Conservation (phyloP, 1,140 invertebrate genomes). For the Drosophila tropicalis region DNA sequence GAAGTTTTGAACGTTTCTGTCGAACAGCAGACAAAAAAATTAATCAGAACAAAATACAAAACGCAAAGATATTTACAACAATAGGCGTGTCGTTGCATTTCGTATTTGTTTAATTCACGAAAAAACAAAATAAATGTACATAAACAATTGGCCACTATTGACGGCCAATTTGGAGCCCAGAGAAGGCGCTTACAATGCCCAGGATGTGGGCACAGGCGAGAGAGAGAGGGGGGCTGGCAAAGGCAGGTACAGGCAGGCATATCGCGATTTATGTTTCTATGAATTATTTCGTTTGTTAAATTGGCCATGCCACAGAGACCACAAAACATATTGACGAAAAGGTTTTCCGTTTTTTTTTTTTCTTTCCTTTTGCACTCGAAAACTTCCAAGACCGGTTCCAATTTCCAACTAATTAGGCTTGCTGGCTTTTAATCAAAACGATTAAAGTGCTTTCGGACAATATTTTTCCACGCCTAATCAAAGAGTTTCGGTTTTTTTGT, state of each 20-base stretch:
- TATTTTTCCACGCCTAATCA: slow-evolving; percentile 82
- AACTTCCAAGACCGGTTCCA: slow-evolving; percentile 45
- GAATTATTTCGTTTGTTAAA: slow-evolving; percentile 72
- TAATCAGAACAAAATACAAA: slow-evolving; percentile 79
- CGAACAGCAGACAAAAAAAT: slow-evolving; percentile 59
- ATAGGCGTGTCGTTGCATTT: slow-evolving; percentile 68
- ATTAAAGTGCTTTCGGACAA: slow-evolving; percentile 81
- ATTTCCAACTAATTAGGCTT: slow-evolving; percentile 80
- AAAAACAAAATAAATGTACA: not conserved
- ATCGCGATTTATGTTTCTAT: slow-evolving; percentile 78
- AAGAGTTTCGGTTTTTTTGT: slow-evolving; percentile 42
- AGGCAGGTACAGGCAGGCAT: slow-evolving; percentile 65
- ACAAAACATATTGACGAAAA: slow-evolving; percentile 63
- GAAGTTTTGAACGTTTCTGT: slow-evolving; percentile 49
- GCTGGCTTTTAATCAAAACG: slow-evolving; percentile 81
- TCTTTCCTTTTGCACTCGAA: slow-evolving; percentile 42
- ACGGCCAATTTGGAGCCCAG: slow-evolving; percentile 56
- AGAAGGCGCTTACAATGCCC: slow-evolving; percentile 47
- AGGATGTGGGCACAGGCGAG: not conserved
- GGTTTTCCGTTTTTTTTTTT: slow-evolving; percentile 42
- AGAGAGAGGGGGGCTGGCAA: not conserved
- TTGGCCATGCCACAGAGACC: slow-evolving; percentile 55
- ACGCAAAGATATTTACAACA: slow-evolving; percentile 74
- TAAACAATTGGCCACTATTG: slow-evolving; percentile 76
- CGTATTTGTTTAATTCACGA: slow-evolving; percentile 67